Evolutionary conservation across 1,140 invertebrate genomes (phyloP).

Genomic region (Bombus ignitus): DNA sequence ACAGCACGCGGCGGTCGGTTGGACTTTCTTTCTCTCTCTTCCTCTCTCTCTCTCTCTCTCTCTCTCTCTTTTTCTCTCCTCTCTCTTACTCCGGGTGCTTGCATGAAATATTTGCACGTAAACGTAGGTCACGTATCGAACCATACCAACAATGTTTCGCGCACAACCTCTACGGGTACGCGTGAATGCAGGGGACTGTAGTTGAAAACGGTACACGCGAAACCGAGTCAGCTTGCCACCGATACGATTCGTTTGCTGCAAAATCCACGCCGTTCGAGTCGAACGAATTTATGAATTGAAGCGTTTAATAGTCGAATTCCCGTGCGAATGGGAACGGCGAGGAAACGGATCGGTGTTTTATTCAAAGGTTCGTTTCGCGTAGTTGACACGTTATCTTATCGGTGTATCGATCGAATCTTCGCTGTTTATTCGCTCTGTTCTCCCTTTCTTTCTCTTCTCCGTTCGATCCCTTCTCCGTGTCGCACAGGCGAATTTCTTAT

Average conservation of each 20-base stretch:
- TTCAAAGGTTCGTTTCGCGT: background rate
- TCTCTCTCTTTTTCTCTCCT: background rate
- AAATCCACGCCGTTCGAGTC: background rate
- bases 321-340: background rate
- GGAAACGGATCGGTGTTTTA: background rate
- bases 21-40: background rate
- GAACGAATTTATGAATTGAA: slow-evolving; percentile 10
- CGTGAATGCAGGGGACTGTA: background rate
- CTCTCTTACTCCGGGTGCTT: background rate
- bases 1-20: background rate
- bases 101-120: slow-evolving; percentile 40
- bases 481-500: slow-evolving; percentile 68
- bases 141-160: slow-evolving; percentile 19
- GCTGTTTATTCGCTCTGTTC: background rate
- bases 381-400: background rate
- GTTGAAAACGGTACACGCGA: background rate
- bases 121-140: slow-evolving; percentile 26
- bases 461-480: background rate
- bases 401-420: slow-evolving; percentile 4
- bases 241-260: background rate
- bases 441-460: background rate
- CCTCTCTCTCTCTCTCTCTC: background rate
- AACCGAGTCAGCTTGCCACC: background rate
- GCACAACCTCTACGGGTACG: slow-evolving; percentile 2
- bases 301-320: background rate